Conservation (phyloP, 1,140 invertebrate species). For the Drosophila arawakana region DNA sequence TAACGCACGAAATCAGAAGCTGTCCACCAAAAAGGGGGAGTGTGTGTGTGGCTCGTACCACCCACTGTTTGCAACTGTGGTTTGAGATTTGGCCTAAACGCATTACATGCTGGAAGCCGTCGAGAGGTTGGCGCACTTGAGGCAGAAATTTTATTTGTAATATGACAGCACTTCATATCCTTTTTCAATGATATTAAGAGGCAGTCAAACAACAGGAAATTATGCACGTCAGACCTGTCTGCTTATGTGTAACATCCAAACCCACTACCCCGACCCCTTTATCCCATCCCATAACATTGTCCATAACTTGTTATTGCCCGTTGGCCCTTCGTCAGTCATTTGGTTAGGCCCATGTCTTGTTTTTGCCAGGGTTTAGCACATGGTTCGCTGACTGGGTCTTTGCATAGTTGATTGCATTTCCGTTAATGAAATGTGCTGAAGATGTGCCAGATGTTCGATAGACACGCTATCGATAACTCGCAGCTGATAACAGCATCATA, state of each 20-base stretch:
- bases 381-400: slow-evolving; percentile 41
- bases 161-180: slow-evolving; percentile 76
- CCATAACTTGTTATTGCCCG: slow-evolving; percentile 23
- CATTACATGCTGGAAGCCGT: slow-evolving; percentile 44
- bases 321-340: slow-evolving; percentile 38
- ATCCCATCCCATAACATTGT: neutral
- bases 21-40: slow-evolving; percentile 33
- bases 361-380: slow-evolving; percentile 36
- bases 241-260: slow-evolving; percentile 63
- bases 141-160: slow-evolving; percentile 73
- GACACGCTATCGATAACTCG: slow-evolving; percentile 10
- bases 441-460: slow-evolving; percentile 48
- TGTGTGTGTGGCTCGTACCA: slow-evolving; percentile 3
- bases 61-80: slow-evolving; percentile 16
- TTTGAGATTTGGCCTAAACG: slow-evolving; percentile 61
- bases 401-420: slow-evolving; percentile 65
- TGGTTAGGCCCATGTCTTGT: slow-evolving; percentile 31
- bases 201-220: slow-evolving; percentile 66
- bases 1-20: slow-evolving; percentile 69
- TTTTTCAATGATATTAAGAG: slow-evolving; percentile 64
- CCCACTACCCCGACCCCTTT: neutral
- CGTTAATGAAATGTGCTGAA: slow-evolving; percentile 57
- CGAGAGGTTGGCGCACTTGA: slow-evolving; percentile 48
- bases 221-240: slow-evolving; percentile 75
- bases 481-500: neutral